Evolutionary conservation across 2,113 vertebrate species (phyloP), one percentile per base, ranked within the genome.

Genomic region (Zapornia atra): DNA sequence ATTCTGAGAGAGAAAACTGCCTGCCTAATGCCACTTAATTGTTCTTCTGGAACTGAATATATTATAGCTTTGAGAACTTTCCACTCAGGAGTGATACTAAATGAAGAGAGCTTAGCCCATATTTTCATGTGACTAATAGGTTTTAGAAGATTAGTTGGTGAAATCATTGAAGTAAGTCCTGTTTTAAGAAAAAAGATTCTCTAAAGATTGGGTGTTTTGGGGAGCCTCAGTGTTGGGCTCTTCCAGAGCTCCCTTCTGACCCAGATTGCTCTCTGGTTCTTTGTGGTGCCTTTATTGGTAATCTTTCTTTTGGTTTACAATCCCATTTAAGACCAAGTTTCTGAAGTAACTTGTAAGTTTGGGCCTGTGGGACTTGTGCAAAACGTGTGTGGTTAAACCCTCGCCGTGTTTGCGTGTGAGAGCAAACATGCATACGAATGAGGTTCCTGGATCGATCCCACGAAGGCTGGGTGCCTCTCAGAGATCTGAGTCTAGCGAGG

Each of bases 361-460:
- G 86, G 65, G 83, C 73, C 86, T 66, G 66, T 0, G 11, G 86
- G 77, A 92, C 86, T 87, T 80, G 83, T 85, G 73, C n/a, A 64
- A 91, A 76, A 80, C 13, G 63, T 14, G 34, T 91, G 77, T 15
- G 19, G 78, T 89, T 86, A 81, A 88, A 93, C 64, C 83, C 80
- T 78, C 7, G 10, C 72, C 0, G 3, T 76, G 92, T 88, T 96
- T 90, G 92, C 4, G 5, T 71, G 90, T 81, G 80, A 94, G 96
- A 89, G 18, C 82, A 96, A 89, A 78, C 77, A 76, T 60, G 72
- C 83, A 72, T 92, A 82, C 1, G 17, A 83, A 83, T 93, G 83
- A 96, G 83, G 53, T 72, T 94, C 90, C 96, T 94, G 92, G 95
- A 80, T 51, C 5, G 13, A 86, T 82, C 50, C 80, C 61, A 83